These are phyloP conservation scores for Stictocephala bisonia DNA, from an alignment of 2,888 invertebrate species.

Conservation along the genomic window DNA sequence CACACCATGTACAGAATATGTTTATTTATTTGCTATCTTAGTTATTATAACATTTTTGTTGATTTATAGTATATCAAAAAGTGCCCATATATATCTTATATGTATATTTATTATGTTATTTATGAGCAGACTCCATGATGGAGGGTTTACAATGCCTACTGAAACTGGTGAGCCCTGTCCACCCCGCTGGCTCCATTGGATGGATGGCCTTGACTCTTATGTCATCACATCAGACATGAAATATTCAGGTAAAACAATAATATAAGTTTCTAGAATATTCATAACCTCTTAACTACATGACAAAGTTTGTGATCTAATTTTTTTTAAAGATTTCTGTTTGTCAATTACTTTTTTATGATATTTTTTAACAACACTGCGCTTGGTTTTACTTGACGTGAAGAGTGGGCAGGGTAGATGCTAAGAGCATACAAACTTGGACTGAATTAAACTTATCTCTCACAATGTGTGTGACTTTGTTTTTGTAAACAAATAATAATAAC, in stretches of 20 bases:
- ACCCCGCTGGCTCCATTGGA: slow-evolving; percentile 78
- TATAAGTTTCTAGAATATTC: slow-evolving; percentile 69
- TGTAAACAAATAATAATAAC: too few relatives aligned
- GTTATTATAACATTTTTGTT: too few relatives aligned
- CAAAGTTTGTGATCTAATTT: too few relatives aligned
- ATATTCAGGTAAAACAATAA: slow-evolving; percentile 71
- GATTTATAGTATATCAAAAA: too few relatives aligned
- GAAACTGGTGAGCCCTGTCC: slow-evolving; percentile 72
- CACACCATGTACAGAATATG: background rate
- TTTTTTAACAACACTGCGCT: slow-evolving; percentile 75
- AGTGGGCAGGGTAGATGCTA: slow-evolving; percentile 70
- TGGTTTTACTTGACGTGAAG: slow-evolving; percentile 73
- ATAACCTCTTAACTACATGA: slow-evolving; percentile 67
- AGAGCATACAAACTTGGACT: too few relatives aligned
- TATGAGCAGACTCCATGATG: slow-evolving; percentile 80
- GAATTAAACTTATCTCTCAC: too few relatives aligned
- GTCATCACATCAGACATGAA: slow-evolving; percentile 73
- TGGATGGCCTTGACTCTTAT: slow-evolving; percentile 71
- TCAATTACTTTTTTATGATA: too few relatives aligned
- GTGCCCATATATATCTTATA: too few relatives aligned
- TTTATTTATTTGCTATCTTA: background rate
- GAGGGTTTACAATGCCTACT: slow-evolving; percentile 75
- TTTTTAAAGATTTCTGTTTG: too few relatives aligned
- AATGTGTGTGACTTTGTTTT: too few relatives aligned
- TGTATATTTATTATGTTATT: too few relatives aligned